A percentile compares a stretch with the other conserved stretches of the same genome.
Evolutionary conservation across 2,113 vertebrate genomes (phyloP).

Genomic region (Ovis canadensis): DNA sequence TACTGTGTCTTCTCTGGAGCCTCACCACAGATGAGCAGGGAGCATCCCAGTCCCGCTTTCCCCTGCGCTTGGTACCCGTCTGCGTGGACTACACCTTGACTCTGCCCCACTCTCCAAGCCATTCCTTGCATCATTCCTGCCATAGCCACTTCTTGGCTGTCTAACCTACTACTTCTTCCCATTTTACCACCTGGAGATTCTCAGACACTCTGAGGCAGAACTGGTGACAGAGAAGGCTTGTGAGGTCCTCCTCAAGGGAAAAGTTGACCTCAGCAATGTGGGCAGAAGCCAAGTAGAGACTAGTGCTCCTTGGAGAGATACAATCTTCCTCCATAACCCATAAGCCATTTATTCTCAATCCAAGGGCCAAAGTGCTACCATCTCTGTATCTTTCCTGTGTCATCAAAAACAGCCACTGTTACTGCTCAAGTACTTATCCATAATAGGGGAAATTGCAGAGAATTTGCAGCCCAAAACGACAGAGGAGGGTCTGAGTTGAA

Average conservation of each 20-base stretch:
- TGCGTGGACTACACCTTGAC: neutral
- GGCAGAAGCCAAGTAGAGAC: neutral
- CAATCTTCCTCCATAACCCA: neutral
- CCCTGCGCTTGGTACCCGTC: accelerated
- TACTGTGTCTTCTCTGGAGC: neutral
- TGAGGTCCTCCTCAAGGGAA: neutral
- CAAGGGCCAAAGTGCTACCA: neutral
- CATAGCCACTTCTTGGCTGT: neutral
- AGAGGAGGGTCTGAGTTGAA: neutral
- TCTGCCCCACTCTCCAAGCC: neutral
- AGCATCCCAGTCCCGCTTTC: neutral
- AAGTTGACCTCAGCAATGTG: neutral
- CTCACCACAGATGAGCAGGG: neutral
- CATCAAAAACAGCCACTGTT: neutral
- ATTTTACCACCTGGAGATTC: neutral
- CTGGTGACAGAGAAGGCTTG: neutral
- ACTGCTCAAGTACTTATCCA: neutral
- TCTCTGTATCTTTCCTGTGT: neutral
- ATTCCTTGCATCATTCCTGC: neutral
- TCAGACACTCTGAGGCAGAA: neutral
- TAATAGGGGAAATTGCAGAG: neutral
- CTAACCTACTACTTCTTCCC: neutral
- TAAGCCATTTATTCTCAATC: neutral
- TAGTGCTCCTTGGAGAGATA: neutral
- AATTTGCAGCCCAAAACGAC: neutral